A percentile compares a stretch with the other conserved stretches of the same genome.
phyloP scores from a whole-genome alignment of 2,888 invertebrate genomes.

The Prosapia bicincta region DNA sequence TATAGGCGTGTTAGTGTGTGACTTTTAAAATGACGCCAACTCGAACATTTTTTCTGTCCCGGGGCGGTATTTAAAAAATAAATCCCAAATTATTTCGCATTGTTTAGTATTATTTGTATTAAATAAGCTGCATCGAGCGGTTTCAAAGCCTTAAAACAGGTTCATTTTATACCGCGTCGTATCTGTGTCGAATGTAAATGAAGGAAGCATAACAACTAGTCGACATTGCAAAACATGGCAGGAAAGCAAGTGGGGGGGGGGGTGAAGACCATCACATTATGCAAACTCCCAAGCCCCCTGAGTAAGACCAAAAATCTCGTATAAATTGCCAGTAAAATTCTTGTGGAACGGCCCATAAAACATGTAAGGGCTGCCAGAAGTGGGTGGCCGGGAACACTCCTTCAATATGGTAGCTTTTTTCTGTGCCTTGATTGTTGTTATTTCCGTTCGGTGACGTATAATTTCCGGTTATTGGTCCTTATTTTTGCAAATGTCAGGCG shows the following conservation, averaged over 20 bases:
- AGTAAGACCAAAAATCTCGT: constrained; percentile 46
- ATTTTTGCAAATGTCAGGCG: too few relatives aligned
- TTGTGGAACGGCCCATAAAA: constrained; percentile 28
- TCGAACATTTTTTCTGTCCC: too few relatives aligned
- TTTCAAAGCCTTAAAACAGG: too few relatives aligned
- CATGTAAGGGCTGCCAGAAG: constrained; percentile 27
- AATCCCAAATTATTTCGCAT: too few relatives aligned
- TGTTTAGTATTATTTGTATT: too few relatives aligned
- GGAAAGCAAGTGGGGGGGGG: not conserved
- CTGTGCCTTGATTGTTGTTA: not conserved
- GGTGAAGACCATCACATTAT: constrained; percentile 40
- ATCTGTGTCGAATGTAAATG: too few relatives aligned
- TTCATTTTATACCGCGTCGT: too few relatives aligned
- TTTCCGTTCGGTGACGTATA: not conserved
- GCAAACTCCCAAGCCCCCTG: constrained; percentile 43
- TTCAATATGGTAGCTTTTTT: not conserved
- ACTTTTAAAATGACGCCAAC: too few relatives aligned
- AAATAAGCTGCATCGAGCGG: too few relatives aligned
- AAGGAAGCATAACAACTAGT: not conserved
- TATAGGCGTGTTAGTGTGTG: too few relatives aligned
- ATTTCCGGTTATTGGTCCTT: not conserved
- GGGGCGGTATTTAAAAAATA: too few relatives aligned
- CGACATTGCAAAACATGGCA: not conserved
- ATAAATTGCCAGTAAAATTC: constrained; percentile 50
- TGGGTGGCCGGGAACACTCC: not conserved